Percentiles rank a stretch among this genome's conserved stretches.
phyloP scores from a whole-genome alignment of 2,113 vertebrate species.

The Ciconia boyciana region DNA sequence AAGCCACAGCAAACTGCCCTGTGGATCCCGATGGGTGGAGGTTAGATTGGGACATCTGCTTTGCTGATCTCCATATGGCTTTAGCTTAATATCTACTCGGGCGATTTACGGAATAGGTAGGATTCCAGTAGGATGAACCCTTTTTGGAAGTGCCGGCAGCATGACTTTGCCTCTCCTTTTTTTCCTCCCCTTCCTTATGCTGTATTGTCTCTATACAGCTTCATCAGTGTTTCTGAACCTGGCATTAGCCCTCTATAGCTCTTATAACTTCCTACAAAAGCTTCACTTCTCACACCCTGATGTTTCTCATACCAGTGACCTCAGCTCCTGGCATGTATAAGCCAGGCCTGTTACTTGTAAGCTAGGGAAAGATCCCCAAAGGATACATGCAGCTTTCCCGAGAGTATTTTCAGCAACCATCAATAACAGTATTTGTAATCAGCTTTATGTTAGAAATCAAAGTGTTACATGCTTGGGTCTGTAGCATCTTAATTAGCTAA shows the following conservation, averaged over 20 bases:
- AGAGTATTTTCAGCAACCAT: neutral
- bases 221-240: neutral
- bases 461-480: neutral
- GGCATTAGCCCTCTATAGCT: fast-evolving
- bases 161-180: neutral
- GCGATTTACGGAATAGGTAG: fast-evolving
- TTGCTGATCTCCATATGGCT: neutral
- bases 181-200: neutral
- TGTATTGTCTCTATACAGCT: neutral
- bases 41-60: neutral
- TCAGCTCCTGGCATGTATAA: neutral
- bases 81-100: neutral
- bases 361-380: neutral
- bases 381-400: neutral
- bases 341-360: neutral
- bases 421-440: neutral
- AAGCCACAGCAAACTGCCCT: neutral
- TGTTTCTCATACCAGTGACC: neutral
- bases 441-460: neutral
- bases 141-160: fast-evolving
- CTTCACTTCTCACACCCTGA: neutral
- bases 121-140: neutral
- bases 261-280: neutral
- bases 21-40: neutral
- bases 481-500: neutral